phyloP scores from a whole-genome alignment of 2,113 vertebrate genomes.

The Fulmarus glacialis region DNA sequence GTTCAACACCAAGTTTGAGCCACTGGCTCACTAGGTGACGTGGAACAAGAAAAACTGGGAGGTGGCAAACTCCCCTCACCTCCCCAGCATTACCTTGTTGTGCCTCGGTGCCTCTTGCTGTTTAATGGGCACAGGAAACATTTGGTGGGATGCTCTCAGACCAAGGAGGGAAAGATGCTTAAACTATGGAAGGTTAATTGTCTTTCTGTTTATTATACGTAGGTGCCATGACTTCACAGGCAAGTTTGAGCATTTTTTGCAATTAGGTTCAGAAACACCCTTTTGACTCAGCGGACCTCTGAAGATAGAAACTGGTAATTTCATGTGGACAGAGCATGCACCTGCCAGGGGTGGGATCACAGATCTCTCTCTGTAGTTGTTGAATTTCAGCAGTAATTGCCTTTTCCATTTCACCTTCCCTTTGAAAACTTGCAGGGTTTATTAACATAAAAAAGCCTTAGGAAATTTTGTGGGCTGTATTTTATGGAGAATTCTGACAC shows the following conservation, averaged over 20 bases:
- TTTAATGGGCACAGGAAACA: neutral
- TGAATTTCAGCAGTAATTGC: neutral
- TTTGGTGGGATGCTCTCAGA: neutral
- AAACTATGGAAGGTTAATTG: neutral
- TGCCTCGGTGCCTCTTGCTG: neutral
- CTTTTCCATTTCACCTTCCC: neutral
- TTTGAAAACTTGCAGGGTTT: constrained; percentile 14
- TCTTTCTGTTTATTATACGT: neutral
- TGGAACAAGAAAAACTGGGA: neutral
- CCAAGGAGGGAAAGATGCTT: neutral
- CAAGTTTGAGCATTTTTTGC: neutral
- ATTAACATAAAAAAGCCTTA: constrained; percentile 40
- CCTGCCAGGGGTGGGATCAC: neutral
- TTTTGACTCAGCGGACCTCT: neutral
- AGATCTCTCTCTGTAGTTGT: neutral
- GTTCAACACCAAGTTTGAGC: neutral
- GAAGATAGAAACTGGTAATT: neutral
- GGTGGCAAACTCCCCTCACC: neutral
- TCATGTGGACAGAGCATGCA: neutral
- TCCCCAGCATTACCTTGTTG: neutral
- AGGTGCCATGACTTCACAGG: neutral
- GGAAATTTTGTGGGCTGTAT: constrained; percentile 15
- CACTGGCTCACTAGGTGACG: neutral
- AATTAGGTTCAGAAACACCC: neutral
- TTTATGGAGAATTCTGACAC: neutral